Conservation (phyloP, 1,140 invertebrate species). For the Asobara japonica region DNA sequence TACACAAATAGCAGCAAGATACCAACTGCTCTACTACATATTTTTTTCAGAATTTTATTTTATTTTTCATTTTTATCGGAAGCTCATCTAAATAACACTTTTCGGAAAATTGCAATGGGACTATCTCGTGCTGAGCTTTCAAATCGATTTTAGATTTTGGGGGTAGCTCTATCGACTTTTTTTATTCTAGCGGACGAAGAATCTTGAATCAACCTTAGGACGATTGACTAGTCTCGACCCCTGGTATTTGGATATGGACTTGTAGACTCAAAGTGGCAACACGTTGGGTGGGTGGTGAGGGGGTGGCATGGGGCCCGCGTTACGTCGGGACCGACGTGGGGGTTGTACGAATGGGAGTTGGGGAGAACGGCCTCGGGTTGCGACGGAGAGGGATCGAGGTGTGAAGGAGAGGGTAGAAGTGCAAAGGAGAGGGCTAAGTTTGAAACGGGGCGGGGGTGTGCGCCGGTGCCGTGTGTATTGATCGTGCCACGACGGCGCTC, state of each 20-base stretch:
- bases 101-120: too few species aligned
- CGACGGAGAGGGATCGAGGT: background rate
- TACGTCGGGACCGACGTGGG: slow-evolving; percentile 16
- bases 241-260: slow-evolving; percentile 4
- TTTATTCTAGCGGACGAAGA: too few species aligned
- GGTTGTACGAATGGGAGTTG: background rate
- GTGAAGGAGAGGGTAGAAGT: background rate
- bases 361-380: background rate
- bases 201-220: too few species aligned
- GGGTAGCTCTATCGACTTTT: too few species aligned
- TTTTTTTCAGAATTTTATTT: too few species aligned
- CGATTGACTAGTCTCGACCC: background rate
- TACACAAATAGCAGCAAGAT: too few species aligned
- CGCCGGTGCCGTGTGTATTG: slow-evolving; percentile 55
- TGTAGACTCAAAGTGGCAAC: background rate
- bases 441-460: slow-evolving; percentile 19
- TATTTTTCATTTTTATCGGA: too few species aligned
- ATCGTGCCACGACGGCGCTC: slow-evolving; percentile 43
- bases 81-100: too few species aligned
- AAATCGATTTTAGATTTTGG: too few species aligned
- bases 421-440: slow-evolving; percentile 5
- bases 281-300: background rate
- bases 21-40: too few species aligned
- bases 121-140: too few species aligned
- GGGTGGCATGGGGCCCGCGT: background rate